Evolutionary conservation across 2,888 invertebrate species (phyloP), one percentile per base, ranked within the genome.

Genomic region (Eupeodes latifasciatus): DNA sequence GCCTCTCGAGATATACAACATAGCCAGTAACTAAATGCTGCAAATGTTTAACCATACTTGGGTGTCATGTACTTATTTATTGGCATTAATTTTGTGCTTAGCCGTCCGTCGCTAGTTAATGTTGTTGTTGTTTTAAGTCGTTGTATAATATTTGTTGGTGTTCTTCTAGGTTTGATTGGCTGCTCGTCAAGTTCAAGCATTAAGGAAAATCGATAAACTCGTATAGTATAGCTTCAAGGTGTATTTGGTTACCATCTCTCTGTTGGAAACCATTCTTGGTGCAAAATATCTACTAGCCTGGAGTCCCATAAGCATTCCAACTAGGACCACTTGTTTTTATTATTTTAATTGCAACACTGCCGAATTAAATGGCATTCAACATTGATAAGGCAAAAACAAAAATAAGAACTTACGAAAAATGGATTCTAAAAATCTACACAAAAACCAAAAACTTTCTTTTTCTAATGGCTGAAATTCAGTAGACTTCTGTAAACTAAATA

Each of bases 11-110:
- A 84, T 76, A 55, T 66, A 77, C 80, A 57, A 72, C 85, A 71
- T 71, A 81, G 85, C 85, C 75, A 40, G 55, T 71, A 75, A 85
- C 88, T 89, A 89, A 89, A 85, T 71, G 85, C 89, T 85, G 89
- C 81, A 81, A 89, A 89, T 89, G 85, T 85, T 89, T 85, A 85
- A 89, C 89, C 89, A 89, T 89, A 85, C 89, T 89, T 89, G 89
- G 89, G 89, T 85, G 85, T 89, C 89, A 85, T 89, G 81, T 89
- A 89, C 85, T 89, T 81, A 85, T 85, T 89, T 89, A 89, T 89
- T 89, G 89, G 89, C 89, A 89, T 89, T 89, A 78, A 85, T 89
- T 89, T 85, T 81, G 75, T 78, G 69, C 40, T 36, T 64, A 40
- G 59, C 61, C 62, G 55, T 61, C 59, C 47, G 53, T 67, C 53